Base-by-base conservation (phyloP, 2,888 invertebrate species). In the Pristionchus mayeri region DNA sequence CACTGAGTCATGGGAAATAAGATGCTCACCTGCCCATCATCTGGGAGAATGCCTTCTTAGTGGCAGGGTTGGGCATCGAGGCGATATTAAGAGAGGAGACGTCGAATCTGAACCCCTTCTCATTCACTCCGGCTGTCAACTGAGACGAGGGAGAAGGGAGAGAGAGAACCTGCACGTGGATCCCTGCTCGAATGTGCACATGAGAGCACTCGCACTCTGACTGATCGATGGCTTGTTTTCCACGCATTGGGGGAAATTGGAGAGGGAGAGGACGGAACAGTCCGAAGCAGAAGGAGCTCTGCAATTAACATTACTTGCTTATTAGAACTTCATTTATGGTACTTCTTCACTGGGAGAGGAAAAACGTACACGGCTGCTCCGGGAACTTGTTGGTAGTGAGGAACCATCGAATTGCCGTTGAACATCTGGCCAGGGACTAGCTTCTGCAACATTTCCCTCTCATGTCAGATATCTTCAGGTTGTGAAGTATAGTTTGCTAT, bases 91-190 rank as follows among this genome's bases (percentile, higher is more conserved):
- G 54, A 11, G 52, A 16, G 37, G 54, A 18, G 0, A 54, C 79
- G 13, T 79, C 79, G 54, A 79, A 79, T 54, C 79, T 79, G 79
- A 34, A 79, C 7, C 6, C 18, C 21, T 52, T 54, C 4, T 30
- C 6, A n/a, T n/a, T n/a, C n/a, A n/a, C n/a, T n/a, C n/a, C n/a
- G n/a, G n/a, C n/a, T n/a, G n/a, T n/a, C n/a, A n/a, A n/a, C n/a
- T n/a, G n/a, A n/a, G n/a, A n/a, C n/a, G n/a, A n/a, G n/a, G n/a
- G n/a, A n/a, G n/a, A n/a, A n/a, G n/a, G n/a, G n/a, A n/a, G n/a
- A n/a, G n/a, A n/a, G n/a, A n/a, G 27, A 9, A 81, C 82, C 82
- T 82, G 82, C 82, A 82, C 16, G 44, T 63, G 2, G 82, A 44
- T 44, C 82, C 63, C 27, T 57, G 21, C 16, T 82, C 82, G 48